These are phyloP conservation scores for Fistularia tabacaria DNA, from an alignment of 2,797 vertebrate genomes.

Conservation along the genomic window DNA sequence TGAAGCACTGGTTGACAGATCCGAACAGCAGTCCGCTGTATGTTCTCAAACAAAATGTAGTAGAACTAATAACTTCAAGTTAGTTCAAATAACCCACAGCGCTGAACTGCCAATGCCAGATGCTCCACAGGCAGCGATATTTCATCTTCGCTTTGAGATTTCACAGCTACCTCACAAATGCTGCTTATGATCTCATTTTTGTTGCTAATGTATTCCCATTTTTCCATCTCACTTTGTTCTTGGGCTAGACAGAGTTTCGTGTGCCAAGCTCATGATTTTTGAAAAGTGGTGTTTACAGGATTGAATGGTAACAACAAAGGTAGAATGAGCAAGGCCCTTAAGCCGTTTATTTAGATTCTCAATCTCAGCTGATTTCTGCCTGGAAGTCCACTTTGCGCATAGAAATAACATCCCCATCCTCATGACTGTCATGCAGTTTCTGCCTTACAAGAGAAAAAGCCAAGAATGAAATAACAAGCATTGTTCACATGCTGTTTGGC, in stretches of 20 bases:
- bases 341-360: constrained; percentile 60
- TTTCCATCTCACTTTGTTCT: constrained; percentile 61
- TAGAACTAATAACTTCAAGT: constrained; percentile 70
- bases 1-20: constrained; percentile 47
- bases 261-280: constrained; percentile 64
- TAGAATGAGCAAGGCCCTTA: no score
- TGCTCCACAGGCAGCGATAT: constrained; percentile 54
- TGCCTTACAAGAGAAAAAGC: constrained; percentile 34
- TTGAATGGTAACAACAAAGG: constrained; percentile 40
- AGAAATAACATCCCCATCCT: constrained; percentile 47
- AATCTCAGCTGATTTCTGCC: constrained; percentile 51
- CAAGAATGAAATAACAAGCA: constrained; percentile 45
- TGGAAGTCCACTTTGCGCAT: constrained; percentile 20
- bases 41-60: constrained; percentile 61
- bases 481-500: constrained; percentile 1
- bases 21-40: constrained; percentile 35
- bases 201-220: constrained; percentile 68
- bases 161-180: constrained; percentile 61
- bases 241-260: constrained; percentile 60
- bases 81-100: constrained; percentile 62
- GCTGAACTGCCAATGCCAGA: constrained; percentile 39
- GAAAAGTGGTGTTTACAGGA: constrained; percentile 67
- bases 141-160: constrained; percentile 69
- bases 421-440: constrained; percentile 41
- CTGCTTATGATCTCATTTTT: constrained; percentile 71